Conservation (phyloP, 2,888 invertebrate species). For the Tholera decimalis region DNA sequence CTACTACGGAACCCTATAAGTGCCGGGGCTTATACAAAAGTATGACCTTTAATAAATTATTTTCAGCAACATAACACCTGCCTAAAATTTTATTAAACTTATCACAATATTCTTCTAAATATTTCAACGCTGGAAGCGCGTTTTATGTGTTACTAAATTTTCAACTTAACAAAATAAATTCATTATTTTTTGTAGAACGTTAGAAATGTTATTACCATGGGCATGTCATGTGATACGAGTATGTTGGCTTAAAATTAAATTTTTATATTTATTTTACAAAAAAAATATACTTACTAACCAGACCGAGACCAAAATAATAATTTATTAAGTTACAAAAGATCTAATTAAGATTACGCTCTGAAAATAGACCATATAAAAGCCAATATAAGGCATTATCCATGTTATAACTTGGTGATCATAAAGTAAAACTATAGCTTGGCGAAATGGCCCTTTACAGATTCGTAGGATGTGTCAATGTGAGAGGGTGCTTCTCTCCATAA, state of each 20-base stretch:
- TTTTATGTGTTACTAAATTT: neutral
- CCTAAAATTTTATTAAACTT: neutral
- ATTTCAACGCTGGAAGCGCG: neutral
- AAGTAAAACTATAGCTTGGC: neutral
- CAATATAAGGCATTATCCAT: too few species aligned
- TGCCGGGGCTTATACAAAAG: neutral
- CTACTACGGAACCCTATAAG: too few species aligned
- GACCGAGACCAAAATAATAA: neutral
- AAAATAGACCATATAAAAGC: neutral
- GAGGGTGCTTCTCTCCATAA: too few species aligned
- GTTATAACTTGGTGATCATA: too few species aligned
- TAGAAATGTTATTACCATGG: neutral
- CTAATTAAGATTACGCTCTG: neutral
- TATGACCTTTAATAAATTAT: slow-evolving; percentile 1
- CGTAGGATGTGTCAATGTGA: neutral
- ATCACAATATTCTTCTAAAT: neutral
- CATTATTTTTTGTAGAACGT: neutral
- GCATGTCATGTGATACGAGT: neutral
- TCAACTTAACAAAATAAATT: neutral
- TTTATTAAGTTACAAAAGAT: neutral
- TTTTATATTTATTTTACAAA: neutral
- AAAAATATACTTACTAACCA: neutral
- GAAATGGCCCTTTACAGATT: neutral
- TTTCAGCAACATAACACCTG: neutral
- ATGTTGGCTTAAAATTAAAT: neutral